A percentile compares a stretch with the other conserved stretches of the same genome.
These are phyloP conservation scores for Dipodomys merriami DNA, from an alignment of 2,113 vertebrate species.

Conservation along the genomic window DNA sequence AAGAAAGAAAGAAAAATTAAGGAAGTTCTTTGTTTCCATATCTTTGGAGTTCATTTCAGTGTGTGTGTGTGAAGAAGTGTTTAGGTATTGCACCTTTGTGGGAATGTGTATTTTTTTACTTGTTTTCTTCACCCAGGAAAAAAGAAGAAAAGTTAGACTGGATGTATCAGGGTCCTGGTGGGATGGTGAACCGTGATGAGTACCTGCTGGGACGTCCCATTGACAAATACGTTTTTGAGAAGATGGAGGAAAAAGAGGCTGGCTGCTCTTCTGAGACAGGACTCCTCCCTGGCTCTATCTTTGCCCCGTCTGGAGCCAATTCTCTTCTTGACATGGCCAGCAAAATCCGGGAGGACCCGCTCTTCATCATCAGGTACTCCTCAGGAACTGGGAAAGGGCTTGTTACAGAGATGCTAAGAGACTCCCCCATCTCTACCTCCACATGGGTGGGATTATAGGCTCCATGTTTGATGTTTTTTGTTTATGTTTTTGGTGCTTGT, in stretches of 20 bases:
- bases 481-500: too few species aligned
- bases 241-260: constrained; percentile 91
- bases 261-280: constrained; percentile 93
- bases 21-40: too few species aligned
- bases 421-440: background rate
- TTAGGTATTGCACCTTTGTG: background rate
- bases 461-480: too few species aligned
- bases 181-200: constrained; percentile 95
- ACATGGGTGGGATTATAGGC: background rate
- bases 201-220: constrained; percentile 96
- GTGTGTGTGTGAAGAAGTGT: background rate
- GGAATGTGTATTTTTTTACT: background rate
- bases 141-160: constrained; percentile 97
- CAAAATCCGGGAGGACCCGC: constrained; percentile 97
- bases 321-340: constrained; percentile 95
- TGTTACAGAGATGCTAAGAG: background rate
- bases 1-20: too few species aligned
- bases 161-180: constrained; percentile 98
- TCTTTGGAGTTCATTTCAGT: background rate
- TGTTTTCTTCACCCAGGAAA: constrained; percentile 85
- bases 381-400: rapidly evolving
- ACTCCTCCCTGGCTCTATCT: constrained; percentile 96
- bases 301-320: constrained; percentile 87
- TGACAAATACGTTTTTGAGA: constrained; percentile 95
- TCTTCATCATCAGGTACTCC: constrained; percentile 94